Evolutionary conservation across 2,797 vertebrate genomes (phyloP), one percentile per base, ranked within the genome.

Genomic region (Xiphorhynchus erythropygius): DNA sequence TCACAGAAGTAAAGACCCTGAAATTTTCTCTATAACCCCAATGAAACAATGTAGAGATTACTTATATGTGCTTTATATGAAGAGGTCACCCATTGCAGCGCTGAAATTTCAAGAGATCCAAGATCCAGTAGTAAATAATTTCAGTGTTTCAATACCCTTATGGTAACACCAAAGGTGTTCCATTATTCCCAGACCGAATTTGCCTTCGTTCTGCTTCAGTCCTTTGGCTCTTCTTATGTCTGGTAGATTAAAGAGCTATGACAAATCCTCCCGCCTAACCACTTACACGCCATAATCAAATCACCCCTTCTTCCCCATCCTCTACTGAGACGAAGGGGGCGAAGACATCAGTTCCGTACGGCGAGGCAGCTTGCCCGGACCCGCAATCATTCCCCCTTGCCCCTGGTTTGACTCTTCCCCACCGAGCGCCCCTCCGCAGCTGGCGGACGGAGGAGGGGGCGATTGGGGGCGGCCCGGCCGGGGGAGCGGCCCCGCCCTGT

Each of bases 331-430:
- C 2, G 9, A 14, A 10, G 0, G 47, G 21, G 25, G 7, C 6
- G 24, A 55, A 35, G 41, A 10, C 13, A 4, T 3, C 5, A 1
- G 3, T 46, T 42, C 2, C 1, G 1, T 6, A 1, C 0, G 1
- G 47, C 4, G 2, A 15, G 11, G 33, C 47, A 18, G 10, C 6
- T 0, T 25, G 59, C 19, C 25, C 33, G 15, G 22, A 11, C 41
- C 50, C 4, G 5, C 32, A 2, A 1, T 2, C 19, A 1, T 8
- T 8, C 14, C 19, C n/a, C 10, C 12, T 17, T 5, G 46, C 8
- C 23, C 22, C n/a, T 42, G 14, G 2, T 0, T 13, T 30, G 23
- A 18, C 32, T 16, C 49, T 49, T 5, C n/a, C 23, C 37, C n/a
- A 0, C 24, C 0, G 12, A 33, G 50, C 13, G 19, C 41, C 33